A percentile compares a stretch with the other conserved stretches of the same genome.
phyloP scores from a whole-genome alignment of 2,797 vertebrate genomes.

The Ptychadena robeensis region DNA sequence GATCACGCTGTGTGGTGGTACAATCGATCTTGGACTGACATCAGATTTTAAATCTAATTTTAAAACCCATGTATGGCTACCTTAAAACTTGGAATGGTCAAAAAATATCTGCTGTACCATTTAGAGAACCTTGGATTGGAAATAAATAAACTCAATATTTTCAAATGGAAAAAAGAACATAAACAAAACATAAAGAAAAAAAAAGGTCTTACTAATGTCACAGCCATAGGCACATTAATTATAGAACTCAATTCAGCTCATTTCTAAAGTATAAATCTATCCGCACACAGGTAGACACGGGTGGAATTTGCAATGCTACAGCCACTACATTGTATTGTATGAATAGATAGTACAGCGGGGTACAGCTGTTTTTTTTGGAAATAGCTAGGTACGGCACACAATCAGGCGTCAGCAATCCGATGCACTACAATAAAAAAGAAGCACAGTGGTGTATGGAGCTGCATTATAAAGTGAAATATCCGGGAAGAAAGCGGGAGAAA shows the following conservation, averaged over 20 bases:
- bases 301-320: not conserved
- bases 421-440: conserved; percentile 4
- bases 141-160: too few relatives aligned
- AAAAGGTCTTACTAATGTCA: conserved; percentile 15
- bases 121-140: too few relatives aligned
- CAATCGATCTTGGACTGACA: too few relatives aligned
- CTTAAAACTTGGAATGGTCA: too few relatives aligned
- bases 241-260: conserved; percentile 3
- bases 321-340: not conserved
- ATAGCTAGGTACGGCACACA: conserved; percentile 4
- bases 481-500: not conserved
- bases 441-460: conserved; percentile 27
- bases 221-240: conserved; percentile 18
- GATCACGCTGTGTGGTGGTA: too few relatives aligned
- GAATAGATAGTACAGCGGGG: conserved; percentile 7
- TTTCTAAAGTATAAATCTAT: conserved; percentile 7
- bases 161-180: not conserved
- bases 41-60: too few relatives aligned
- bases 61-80: too few relatives aligned
- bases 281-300: not conserved
- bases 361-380: conserved; percentile 14
- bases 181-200: too few relatives aligned
- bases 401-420: conserved; percentile 18
- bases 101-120: too few relatives aligned
- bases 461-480: conserved; percentile 26